Conservation (phyloP, 1,140 invertebrate species). For the Ostrea denselamellosa region DNA sequence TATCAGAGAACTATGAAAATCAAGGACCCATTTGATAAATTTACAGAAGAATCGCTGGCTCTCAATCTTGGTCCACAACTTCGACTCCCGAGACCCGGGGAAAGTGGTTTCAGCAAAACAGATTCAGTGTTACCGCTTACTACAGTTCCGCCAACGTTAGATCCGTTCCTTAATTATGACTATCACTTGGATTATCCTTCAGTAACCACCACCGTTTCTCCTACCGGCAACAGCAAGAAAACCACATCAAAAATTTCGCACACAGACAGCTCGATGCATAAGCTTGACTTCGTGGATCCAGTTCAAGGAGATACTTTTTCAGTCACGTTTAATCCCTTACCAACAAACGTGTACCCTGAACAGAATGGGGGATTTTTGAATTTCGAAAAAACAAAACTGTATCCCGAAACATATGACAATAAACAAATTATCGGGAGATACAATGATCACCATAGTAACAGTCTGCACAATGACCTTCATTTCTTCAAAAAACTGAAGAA, state of each 20-base stretch:
- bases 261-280: background rate
- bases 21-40: slow-evolving; percentile 2
- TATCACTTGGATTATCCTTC: background rate
- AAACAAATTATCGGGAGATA: background rate
- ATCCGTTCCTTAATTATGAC: slow-evolving; percentile 29
- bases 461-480: background rate
- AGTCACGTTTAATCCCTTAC: slow-evolving; percentile 15
- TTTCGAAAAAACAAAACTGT: background rate
- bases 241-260: background rate
- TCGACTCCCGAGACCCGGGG: background rate
- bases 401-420: background rate
- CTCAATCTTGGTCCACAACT: background rate
- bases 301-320: slow-evolving; percentile 2
- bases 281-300: background rate
- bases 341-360: background rate
- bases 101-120: background rate
- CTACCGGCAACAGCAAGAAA: background rate
- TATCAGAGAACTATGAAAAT: background rate
- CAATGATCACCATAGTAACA: background rate
- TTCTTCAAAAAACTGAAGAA: slow-evolving; percentile 4
- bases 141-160: background rate
- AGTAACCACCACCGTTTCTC: background rate
- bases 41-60: background rate
- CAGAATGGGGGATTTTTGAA: background rate
- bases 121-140: background rate